Evolutionary conservation across 2,797 vertebrate species (phyloP), one percentile per base, ranked within the genome.

Genomic region (Brachyrhaphis roseni): DNA sequence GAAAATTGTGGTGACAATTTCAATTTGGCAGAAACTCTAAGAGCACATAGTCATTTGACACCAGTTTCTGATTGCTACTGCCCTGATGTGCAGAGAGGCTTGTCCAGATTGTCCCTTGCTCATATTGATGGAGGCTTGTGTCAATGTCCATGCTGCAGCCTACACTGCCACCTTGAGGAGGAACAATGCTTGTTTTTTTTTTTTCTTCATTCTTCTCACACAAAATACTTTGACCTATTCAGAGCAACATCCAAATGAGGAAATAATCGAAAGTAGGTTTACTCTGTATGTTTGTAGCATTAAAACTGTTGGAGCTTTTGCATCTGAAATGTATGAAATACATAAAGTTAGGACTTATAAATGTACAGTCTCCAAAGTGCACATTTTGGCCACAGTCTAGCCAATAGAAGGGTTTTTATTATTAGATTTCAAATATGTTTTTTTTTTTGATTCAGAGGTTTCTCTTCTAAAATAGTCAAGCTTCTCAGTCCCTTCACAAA

Each of bases 101-200:
- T 89, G 90, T 91, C 90, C 88, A 88, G 86, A 86, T 88, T 89
- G 86, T 92, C 82, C 87, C 74, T 84, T 79, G 77, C 64, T 83
- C 84, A 80, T 53, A 79, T 79, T 88, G 89, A 90, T 83, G 81
- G 85, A 75, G 49, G 70, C 72, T 41, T 74, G 55, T 74, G 73
- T 66, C 74, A 74, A 76, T 62, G 70, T 55, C 78, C 59, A 80
- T 84, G 85, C 82, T 79, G 85, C 81, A 90, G 92, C 86, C 93
- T 92, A 82, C 86, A 92, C 87, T 93, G 93, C 94, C 94, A 93
- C 92, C 94, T 91, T 81, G 86, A 94, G 94, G 93, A 75, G 1
- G 26, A 53, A 53, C 23, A 26, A 74, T 36, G 53, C 23, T 7
- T 28, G 66, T 16, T 43, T 10, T 74, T 53, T 34, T 72, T 79